A percentile compares a stretch with the other conserved stretches of the same genome.
These are phyloP conservation scores for Charadrius vociferus DNA, from an alignment of 2,113 vertebrate species.

Conservation along the genomic window DNA sequence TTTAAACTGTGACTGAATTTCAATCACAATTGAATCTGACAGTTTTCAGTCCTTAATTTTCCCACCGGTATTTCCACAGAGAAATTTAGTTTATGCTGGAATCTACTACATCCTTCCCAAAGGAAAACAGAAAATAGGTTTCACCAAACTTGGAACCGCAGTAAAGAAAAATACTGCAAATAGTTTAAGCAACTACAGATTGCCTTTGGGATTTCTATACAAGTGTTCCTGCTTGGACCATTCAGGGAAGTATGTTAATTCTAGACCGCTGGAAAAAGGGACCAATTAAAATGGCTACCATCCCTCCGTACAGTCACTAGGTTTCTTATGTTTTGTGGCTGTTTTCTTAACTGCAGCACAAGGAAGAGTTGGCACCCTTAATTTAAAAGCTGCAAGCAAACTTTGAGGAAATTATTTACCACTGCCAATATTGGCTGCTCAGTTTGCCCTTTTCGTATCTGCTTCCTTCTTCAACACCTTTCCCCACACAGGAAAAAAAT, in stretches of 20 bases:
- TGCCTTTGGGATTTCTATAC: not conserved
- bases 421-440: not conserved
- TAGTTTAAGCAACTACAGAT: not conserved
- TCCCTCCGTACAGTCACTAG: not conserved
- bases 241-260: not conserved
- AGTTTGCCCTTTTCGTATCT: not conserved
- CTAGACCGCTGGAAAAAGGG: not conserved
- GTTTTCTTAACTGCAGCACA: not conserved
- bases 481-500: not conserved
- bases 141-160: not conserved
- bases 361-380: not conserved
- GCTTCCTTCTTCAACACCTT: not conserved
- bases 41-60: not conserved
- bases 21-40: not conserved
- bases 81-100: not conserved
- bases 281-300: not conserved
- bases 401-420: not conserved
- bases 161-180: not conserved
- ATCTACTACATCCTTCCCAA: not conserved
- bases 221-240: not conserved
- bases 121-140: not conserved
- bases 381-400: not conserved
- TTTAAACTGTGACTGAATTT: not conserved
- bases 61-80: not conserved
- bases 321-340: not conserved